phyloP scores from a whole-genome alignment of 2,888 invertebrate species.

The Volucella inanis region DNA sequence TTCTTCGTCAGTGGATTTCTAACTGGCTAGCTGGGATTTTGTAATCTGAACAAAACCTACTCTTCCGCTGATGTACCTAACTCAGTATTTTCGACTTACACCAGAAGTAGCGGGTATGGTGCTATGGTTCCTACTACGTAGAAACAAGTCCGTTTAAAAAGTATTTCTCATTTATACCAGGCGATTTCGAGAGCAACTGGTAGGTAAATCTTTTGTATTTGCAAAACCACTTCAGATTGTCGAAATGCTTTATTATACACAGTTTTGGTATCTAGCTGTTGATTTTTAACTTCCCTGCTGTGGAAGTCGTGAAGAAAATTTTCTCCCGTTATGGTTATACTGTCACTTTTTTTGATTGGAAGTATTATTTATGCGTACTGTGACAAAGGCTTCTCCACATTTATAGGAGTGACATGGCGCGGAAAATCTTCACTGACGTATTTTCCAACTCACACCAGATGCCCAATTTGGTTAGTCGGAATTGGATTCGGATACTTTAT shows the following conservation, averaged over 20 bases:
- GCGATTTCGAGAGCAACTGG: conserved; percentile 76
- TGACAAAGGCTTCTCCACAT: too few species aligned
- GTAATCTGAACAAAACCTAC: conserved; percentile 70
- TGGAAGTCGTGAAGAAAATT: conserved; percentile 79
- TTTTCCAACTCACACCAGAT: too few species aligned
- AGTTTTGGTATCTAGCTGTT: conserved; percentile 85
- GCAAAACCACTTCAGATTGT: conserved; percentile 66
- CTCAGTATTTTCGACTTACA: conserved; percentile 81
- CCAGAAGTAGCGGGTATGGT: conserved; percentile 83
- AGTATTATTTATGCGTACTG: conserved; percentile 60
- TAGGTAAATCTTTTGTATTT: conserved; percentile 76
- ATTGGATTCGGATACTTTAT: conserved; percentile 78
- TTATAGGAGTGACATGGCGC: too few species aligned
- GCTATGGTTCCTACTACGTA: conserved; percentile 81
- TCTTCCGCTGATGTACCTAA: conserved; percentile 72
- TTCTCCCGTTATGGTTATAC: conserved; percentile 66
- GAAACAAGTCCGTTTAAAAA: conserved; percentile 83
- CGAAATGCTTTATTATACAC: conserved; percentile 80
- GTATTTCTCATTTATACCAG: not conserved
- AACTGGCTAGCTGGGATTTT: conserved; percentile 78
- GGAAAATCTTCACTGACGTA: conserved; percentile 28
- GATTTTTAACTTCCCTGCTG: conserved; percentile 85
- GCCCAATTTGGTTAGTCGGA: conserved; percentile 79
- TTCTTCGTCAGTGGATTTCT: conserved; percentile 85
- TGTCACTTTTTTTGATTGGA: conserved; percentile 60